Conservation (phyloP, 2,888 invertebrate genomes). For the Xylota sylvarum region DNA sequence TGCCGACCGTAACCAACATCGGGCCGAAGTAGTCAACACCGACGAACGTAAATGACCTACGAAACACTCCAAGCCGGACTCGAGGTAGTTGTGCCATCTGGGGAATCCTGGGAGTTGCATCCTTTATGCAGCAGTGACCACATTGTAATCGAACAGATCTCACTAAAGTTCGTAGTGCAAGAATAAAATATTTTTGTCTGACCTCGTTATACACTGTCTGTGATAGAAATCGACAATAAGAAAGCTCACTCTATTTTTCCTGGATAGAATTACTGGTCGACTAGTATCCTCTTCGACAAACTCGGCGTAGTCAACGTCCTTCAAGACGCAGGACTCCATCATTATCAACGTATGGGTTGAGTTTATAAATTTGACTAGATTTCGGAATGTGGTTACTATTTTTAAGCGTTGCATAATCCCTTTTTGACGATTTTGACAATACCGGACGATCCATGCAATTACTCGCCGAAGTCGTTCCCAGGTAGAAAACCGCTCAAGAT, state of each 20-base stretch:
- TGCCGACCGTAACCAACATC: not conserved
- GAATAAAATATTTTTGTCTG: conserved; percentile 14
- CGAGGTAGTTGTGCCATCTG: not conserved
- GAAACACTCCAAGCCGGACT: not conserved
- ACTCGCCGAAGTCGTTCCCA: conserved; percentile 2
- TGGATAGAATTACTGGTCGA: too few relatives aligned
- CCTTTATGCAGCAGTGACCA: not conserved
- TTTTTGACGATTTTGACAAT: not conserved
- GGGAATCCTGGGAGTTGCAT: not conserved
- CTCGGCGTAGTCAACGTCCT: conserved; percentile 38
- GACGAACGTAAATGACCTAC: not conserved
- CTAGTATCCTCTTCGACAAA: conserved; percentile 14
- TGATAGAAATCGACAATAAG: conserved; percentile 23
- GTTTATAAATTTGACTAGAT: conserved; percentile 24
- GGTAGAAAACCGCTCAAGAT: too few relatives aligned
- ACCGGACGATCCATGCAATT: too few relatives aligned
- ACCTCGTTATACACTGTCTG: conserved; percentile 32
- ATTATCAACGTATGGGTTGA: conserved; percentile 47
- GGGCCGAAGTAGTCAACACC: not conserved
- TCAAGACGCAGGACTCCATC: conserved; percentile 30
- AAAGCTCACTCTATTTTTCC: conserved; percentile 3
- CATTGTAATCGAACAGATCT: not conserved
- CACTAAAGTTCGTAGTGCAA: conserved; percentile 4
- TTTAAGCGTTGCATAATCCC: not conserved
- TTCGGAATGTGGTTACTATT: conserved; percentile 4